Conservation (phyloP, 1,140 invertebrate species). For the Neodiprion lecontei region DNA sequence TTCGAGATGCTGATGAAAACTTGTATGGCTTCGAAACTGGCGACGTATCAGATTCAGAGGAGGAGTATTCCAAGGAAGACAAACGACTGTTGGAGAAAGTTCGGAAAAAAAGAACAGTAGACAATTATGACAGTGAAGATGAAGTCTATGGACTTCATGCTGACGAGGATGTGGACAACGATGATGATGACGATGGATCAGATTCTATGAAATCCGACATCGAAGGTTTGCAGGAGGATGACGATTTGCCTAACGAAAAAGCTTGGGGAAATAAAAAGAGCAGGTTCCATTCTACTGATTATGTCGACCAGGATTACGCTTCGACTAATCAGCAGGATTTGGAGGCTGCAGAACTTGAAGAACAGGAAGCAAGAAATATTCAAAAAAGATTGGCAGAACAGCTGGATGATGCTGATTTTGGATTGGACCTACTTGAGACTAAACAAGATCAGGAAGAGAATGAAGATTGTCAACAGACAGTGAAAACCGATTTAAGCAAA, state of each 20-base stretch:
- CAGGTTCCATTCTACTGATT: slow-evolving; percentile 86
- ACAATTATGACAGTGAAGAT: slow-evolving; percentile 69
- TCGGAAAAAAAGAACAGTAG: slow-evolving; percentile 57
- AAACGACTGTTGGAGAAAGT: slow-evolving; percentile 69
- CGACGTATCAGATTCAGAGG: slow-evolving; percentile 73
- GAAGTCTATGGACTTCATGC: slow-evolving; percentile 67
- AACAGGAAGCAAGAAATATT: slow-evolving; percentile 83
- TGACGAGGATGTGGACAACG: slow-evolving; percentile 36
- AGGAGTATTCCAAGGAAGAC: slow-evolving; percentile 73
- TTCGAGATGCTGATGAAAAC: background rate
- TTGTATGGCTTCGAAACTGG: slow-evolving; percentile 43
- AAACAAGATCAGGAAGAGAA: slow-evolving; percentile 44
- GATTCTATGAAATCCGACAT: slow-evolving; percentile 70
- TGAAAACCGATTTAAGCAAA: slow-evolving; percentile 77
- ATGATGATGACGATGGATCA: slow-evolving; percentile 62
- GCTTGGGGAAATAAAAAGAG: slow-evolving; percentile 86
- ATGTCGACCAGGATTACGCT: slow-evolving; percentile 85
- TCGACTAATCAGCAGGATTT: slow-evolving; percentile 70
- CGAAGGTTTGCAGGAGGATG: slow-evolving; percentile 72
- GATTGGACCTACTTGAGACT: slow-evolving; percentile 68
- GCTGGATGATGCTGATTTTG: slow-evolving; percentile 83
- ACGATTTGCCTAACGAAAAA: slow-evolving; percentile 76
- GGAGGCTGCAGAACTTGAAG: slow-evolving; percentile 79
- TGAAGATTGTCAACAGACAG: slow-evolving; percentile 61
- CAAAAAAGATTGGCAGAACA: slow-evolving; percentile 80